Conservation (phyloP, 2,113 vertebrate species). For the Petrocephalus zakoni region DNA sequence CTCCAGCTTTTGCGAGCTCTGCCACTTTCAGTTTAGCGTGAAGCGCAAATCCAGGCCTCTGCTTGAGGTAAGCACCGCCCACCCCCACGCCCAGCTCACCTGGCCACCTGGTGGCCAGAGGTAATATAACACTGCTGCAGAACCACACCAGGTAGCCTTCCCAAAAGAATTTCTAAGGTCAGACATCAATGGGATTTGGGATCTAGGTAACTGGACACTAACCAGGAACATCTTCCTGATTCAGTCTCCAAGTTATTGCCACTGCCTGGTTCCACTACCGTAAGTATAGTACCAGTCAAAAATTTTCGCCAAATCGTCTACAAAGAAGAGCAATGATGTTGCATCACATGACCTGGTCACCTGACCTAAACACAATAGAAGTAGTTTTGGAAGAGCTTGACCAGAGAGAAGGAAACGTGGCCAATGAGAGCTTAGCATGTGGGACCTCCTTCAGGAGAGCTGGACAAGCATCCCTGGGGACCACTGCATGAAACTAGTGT, state of each 20-base stretch:
- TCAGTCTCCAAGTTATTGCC: not conserved
- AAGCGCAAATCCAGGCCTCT: constrained; percentile 72
- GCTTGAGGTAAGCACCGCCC: constrained; percentile 63
- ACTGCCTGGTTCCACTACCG: not conserved
- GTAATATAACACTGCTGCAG: not conserved
- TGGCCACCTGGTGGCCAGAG: not conserved
- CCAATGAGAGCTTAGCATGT: too few relatives aligned
- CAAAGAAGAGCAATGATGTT: not conserved
- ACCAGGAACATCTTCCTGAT: not conserved
- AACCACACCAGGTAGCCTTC: too few relatives aligned
- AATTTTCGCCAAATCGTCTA: not conserved
- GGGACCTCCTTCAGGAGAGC: too few relatives aligned
- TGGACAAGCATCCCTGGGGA: too few relatives aligned
- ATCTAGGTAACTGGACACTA: too few relatives aligned
- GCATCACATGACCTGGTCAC: not conserved
- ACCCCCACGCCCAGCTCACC: not conserved
- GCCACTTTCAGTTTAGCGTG: constrained; percentile 79
- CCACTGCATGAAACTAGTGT: too few relatives aligned
- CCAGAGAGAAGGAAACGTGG: too few relatives aligned
- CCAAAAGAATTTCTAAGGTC: too few relatives aligned
- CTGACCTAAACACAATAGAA: not conserved
- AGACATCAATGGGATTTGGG: too few relatives aligned
- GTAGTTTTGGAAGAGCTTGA: too few relatives aligned
- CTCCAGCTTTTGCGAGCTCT: constrained; percentile 82
- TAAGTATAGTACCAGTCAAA: not conserved